Conservation (phyloP, 53 echinoderm and acorn worm species). For the Henricia sp. region DNA sequence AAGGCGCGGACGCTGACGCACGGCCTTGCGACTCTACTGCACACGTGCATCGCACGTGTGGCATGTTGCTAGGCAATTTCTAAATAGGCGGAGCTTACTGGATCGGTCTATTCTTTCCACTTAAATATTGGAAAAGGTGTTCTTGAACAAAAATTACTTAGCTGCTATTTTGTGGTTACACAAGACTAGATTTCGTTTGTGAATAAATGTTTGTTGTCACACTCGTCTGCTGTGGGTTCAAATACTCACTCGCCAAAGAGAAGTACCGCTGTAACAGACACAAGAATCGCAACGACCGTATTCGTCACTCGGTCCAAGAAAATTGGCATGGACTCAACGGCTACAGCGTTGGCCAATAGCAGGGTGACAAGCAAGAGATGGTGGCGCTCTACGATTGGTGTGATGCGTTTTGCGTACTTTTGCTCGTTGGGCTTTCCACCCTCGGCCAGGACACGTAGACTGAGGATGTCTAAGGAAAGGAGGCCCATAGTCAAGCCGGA, state of each 20-base stretch:
- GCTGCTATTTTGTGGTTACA: too few relatives aligned
- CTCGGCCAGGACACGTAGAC: constrained; percentile 75
- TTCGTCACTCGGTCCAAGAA: constrained; percentile 75
- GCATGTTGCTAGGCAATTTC: too few relatives aligned
- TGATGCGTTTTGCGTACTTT: constrained; percentile 74
- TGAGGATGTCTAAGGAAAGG: constrained; percentile 80
- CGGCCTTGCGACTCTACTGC: too few relatives aligned
- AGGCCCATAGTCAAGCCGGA: constrained; percentile 89
- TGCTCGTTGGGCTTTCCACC: constrained; percentile 81
- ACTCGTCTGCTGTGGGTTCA: too few relatives aligned
- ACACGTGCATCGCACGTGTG: too few relatives aligned
- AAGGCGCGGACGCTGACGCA: too few relatives aligned
- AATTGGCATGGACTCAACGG: constrained; percentile 88
- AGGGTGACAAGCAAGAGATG: constrained; percentile 81
- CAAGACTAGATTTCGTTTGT: too few relatives aligned
- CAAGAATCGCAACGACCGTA: constrained; percentile 70
- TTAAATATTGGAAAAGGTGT: too few relatives aligned
- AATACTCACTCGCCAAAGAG: constrained; percentile 86
- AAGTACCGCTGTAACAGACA: constrained; percentile 84
- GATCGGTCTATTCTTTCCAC: too few relatives aligned
- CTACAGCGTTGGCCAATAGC: constrained; percentile 86
- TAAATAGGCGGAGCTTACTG: too few relatives aligned
- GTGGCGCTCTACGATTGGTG: constrained; percentile 75
- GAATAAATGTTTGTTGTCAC: too few relatives aligned
- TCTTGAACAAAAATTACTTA: too few relatives aligned